Base-by-base conservation (phyloP, 2,797 vertebrate species). In the Enoplosus armatus region DNA sequence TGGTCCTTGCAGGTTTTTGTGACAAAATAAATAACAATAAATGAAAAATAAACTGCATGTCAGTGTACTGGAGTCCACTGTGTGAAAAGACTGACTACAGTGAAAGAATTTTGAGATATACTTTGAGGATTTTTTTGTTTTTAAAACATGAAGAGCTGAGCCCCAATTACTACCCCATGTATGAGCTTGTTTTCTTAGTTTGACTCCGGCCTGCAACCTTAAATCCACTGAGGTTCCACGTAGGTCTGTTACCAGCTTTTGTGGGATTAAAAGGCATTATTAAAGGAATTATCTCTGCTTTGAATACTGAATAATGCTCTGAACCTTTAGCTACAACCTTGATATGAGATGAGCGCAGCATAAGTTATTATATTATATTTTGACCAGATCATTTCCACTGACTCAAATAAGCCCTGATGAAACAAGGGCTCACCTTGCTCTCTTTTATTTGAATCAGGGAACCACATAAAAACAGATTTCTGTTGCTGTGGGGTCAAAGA, bases 321-420 rank as follows among this genome's bases (percentile, higher is more conserved):
- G 18, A 70, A 73, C 59, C 54, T 31, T 31, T 14, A 71, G 41
- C 41, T 71, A 63, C 48, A 71, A 33, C 27, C 53, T 75, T 79
- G 55, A 64, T 39, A 60, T 41, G 35, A 60, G 56, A 56, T 67
- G 64, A 61, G 62, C 51, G 37, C 53, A 55, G 54, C 10, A 31
- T 33, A 18, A 53, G 24, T 51, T 56, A 73, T 76, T 53, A 55
- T 56, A 73, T 76, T 53, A 29, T 4, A 69, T 61, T 82, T 53
- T 71, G 37, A 79, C 75, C 7, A 24, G 39, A 83, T 73, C 20
- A 35, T 66, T 73, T 72, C 33, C 41, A 68, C 33, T 35, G 7
- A 75, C 20, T 69, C 43, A 83, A 73, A 47, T 73, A 56, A 68
- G 41, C 39, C 27, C 22, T n/a, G 22, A 58, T 67, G 50, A 76